Base-by-base conservation (phyloP, 2,888 invertebrate species). In the Nematopogon swammerdamellus region DNA sequence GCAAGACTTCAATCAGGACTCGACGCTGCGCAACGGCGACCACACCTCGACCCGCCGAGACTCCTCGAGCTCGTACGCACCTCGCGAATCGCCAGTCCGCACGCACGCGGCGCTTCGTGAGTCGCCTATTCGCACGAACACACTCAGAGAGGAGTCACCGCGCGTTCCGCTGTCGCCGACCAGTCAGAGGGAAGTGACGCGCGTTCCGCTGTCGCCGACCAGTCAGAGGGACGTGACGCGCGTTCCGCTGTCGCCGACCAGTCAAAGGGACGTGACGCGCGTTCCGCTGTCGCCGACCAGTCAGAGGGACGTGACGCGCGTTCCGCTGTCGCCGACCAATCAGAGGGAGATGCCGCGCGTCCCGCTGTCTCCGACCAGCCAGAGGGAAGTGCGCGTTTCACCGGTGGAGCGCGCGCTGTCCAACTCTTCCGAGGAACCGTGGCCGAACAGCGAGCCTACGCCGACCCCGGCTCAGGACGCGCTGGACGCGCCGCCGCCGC, bases 401-500 rank as follows among this genome's bases (percentile, higher is more conserved):
- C 36, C 36, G 36, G 14, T 3, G 11, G 3, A 14, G 3, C 36
- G 36, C 8, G 36, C 36, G 36, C 36, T 4, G 11, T 36, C 36
- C 14, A 36, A 14, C 36, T 36, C 36, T 3, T 36, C 36, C 3
- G 36, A 36, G 36, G n/a, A 25, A 25, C 25, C 5, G 8, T 25
- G 5, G 44, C 46, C 19, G 16, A n/a, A n/a, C n/a, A 76, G 72
- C 55, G 75, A 74, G 45, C 2, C 20, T 20, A 14, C 19, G 19
- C 10, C 18, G 45, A 19, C n/a, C 3, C 16, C 14, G 16, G n/a
- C 65, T n/a, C 69, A 70, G 44, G 69, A 69, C 47, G 64, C 61
- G 30, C 59, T 68, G 29, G 76, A 74, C 1, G 71, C 69, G 2
- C 74, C 69, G 49, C 74, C 80, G 14, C 81, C 83, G 1, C 74